Conservation (phyloP, 1,140 invertebrate species). For the Lucilia cuprina region DNA sequence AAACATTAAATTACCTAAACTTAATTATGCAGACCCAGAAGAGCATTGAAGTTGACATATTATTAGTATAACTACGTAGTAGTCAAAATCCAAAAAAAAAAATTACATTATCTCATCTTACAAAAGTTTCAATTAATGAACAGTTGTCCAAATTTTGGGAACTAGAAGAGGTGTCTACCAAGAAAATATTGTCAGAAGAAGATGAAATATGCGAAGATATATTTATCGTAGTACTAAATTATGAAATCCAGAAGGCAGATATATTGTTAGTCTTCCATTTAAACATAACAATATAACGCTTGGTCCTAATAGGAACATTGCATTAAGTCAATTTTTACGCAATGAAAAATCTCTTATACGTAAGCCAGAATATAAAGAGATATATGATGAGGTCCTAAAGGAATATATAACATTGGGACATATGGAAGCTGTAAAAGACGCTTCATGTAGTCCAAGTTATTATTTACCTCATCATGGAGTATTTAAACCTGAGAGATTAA, state of each 20-base stretch:
- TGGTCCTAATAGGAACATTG: background rate
- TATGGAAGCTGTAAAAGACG: background rate
- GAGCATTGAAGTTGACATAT: background rate
- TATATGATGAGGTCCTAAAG: slow-evolving; percentile 29
- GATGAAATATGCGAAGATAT: background rate
- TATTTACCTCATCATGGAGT: slow-evolving; percentile 55
- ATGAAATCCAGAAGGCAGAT: background rate
- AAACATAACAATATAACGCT: background rate
- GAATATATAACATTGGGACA: slow-evolving; percentile 38
- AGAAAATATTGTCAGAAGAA: no score
- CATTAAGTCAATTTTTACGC: background rate
- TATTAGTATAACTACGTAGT: background rate
- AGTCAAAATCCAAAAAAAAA: background rate
- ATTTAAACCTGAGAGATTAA: slow-evolving; percentile 45
- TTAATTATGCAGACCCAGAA: background rate
- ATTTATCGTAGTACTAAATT: background rate
- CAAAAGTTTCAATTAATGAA: background rate
- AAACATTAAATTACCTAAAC: background rate
- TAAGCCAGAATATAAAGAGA: background rate
- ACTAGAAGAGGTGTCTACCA: no score
- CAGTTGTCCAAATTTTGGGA: background rate
- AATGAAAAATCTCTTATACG: background rate
- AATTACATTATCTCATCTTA: background rate
- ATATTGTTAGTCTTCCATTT: background rate
- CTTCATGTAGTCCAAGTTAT: slow-evolving; percentile 12